phyloP scores from a whole-genome alignment of 2,888 invertebrate genomes.

The Calliopum simillimum region DNA sequence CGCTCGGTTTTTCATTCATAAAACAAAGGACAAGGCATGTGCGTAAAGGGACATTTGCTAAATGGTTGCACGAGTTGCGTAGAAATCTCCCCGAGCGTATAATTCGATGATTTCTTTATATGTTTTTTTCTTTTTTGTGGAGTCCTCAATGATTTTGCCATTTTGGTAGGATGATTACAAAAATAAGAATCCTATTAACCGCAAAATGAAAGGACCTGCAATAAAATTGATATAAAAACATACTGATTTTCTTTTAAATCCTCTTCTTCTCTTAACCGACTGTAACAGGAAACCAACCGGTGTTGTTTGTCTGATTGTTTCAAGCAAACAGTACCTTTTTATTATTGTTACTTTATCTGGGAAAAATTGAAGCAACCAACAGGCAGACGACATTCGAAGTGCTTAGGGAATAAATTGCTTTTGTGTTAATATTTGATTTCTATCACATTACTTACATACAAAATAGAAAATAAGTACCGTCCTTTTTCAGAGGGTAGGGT shows the following conservation, averaged over 20 bases:
- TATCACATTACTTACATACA: constrained; percentile 1
- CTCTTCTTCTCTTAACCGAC: not conserved
- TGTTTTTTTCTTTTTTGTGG: constrained; percentile 23
- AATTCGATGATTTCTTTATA: constrained; percentile 40
- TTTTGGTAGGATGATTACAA: constrained; percentile 16
- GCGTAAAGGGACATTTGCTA: not conserved
- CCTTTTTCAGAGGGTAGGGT: not conserved
- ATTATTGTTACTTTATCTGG: too few species aligned
- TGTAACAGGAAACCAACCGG: not conserved
- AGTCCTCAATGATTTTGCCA: constrained; percentile 7
- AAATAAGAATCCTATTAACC: constrained; percentile 23
- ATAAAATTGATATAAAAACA: constrained; percentile 24
- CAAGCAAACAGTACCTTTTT: not conserved
- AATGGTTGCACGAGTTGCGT: not conserved
- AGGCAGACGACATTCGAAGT: too few species aligned
- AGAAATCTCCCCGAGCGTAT: constrained; percentile 18
- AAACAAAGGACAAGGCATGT: constrained; percentile 12
- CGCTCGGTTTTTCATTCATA: not conserved
- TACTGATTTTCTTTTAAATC: not conserved
- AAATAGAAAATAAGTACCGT: not conserved
- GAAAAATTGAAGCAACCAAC: too few species aligned
- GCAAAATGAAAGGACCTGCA: constrained; percentile 19
- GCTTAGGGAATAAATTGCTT: constrained; percentile 18
- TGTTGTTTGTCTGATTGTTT: not conserved
- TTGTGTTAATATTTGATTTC: constrained; percentile 10